Conservation (phyloP, 2,888 invertebrate genomes). For the Caenorhabditis uteleia region DNA sequence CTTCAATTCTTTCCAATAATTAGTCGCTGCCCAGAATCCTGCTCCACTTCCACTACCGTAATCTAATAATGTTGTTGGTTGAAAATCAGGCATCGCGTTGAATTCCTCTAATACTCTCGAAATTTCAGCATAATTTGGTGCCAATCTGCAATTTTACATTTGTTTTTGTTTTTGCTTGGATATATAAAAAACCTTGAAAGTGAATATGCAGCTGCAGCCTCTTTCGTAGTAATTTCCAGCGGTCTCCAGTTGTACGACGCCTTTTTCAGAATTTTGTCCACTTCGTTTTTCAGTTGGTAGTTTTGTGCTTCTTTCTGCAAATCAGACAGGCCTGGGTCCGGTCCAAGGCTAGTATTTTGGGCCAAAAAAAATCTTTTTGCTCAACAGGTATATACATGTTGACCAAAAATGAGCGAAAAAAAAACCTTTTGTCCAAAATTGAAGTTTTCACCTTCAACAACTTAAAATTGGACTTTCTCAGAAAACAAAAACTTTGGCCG, state of each 20-base stretch:
- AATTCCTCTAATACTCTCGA: conserved; percentile 59
- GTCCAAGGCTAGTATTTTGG: too few relatives aligned
- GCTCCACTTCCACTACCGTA: conserved; percentile 90
- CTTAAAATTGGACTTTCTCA: too few relatives aligned
- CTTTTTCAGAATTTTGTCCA: conserved; percentile 56
- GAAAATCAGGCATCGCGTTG: conserved; percentile 74
- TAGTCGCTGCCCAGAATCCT: conserved; percentile 78
- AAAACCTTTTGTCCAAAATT: too few relatives aligned
- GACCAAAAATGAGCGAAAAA: too few relatives aligned
- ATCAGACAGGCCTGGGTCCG: too few relatives aligned
- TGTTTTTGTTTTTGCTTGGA: background rate
- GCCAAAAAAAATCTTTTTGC: too few relatives aligned
- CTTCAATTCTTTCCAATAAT: conserved; percentile 74
- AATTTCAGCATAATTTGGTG: conserved; percentile 64
- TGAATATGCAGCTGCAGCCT: conserved; percentile 57
- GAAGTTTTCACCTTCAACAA: too few relatives aligned
- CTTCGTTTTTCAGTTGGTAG: conserved; percentile 49
- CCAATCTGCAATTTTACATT: conserved; percentile 38
- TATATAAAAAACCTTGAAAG: conserved; percentile 45
- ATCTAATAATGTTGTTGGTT: conserved; percentile 83
- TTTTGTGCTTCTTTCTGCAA: conserved; percentile 50
- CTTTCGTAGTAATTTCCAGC: conserved; percentile 51
- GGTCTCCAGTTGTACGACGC: conserved; percentile 65
- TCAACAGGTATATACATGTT: too few relatives aligned
- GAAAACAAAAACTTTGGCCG: too few relatives aligned